Evolutionary conservation across 2,797 vertebrate genomes (phyloP), one percentile per base, ranked within the genome.

Genomic region (Sitta carolinensis): DNA sequence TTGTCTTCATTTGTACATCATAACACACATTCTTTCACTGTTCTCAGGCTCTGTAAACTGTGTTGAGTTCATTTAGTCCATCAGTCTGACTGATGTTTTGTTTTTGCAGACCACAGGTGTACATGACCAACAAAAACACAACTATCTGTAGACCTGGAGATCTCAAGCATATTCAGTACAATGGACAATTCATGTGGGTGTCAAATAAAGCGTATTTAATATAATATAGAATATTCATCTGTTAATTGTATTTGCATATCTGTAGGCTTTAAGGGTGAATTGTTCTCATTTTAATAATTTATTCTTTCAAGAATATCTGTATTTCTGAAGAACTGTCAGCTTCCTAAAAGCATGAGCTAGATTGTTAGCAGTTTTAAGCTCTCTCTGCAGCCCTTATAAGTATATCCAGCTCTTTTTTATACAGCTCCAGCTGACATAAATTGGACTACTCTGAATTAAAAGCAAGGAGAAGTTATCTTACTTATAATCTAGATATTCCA

Each of bases 1-100:
- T 79, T 84, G 27, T 79, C 47, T 72, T 69, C 90, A 93, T 83
- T 32, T 86, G 51, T 22, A 66, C 26, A 51, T 89, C 78, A 68
- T 27, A 62, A 58, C 47, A 68, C 22, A 43, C 34, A 47, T 34
- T 93, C 22, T 89, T 93, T 69, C 29, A 8, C 32, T 69, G 25
- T 89, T 90, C 29, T 64, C 68, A 88, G 55, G 36, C 21, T 74
- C 76, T 57, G 52, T 73, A 87, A 89, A 92, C 40, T 84, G 13
- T 75, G 76, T 64, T 78, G 61, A 92, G 61, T 84, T 93, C 85
- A 85, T 95, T 93, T 79, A 90, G 34, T 48, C 61, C 30, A 84
- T 95, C 87, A 95, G 30, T 15, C 18, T 85, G 69, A 62, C 30
- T 43, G 77, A 70, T 83, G 29, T 67, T 90, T 89, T 72, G 11